A percentile compares a stretch with the other conserved stretches of the same genome.
phyloP scores from a whole-genome alignment of 2,888 invertebrate species.

The Tetheella fluctuosa region DNA sequence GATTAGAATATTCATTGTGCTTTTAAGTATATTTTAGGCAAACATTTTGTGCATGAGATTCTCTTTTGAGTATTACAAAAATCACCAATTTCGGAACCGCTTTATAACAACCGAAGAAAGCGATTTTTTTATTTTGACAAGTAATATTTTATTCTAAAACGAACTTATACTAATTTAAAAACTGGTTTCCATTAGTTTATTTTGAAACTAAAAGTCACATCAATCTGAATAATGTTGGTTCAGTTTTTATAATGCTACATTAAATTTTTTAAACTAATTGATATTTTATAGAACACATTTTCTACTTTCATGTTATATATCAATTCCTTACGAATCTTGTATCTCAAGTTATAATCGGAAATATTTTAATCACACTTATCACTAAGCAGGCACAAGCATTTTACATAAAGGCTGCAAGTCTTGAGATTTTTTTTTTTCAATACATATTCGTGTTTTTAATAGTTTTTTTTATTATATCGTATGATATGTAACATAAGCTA shows the following conservation, averaged over 20 bases:
- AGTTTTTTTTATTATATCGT: slow-evolving; percentile 25
- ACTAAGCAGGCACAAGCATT: slow-evolving; percentile 77
- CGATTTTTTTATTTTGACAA: not conserved
- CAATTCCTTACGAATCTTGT: slow-evolving; percentile 10
- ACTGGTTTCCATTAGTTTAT: too few relatives aligned
- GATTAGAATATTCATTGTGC: slow-evolving; percentile 60
- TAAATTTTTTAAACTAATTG: not conserved
- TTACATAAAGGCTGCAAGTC: slow-evolving; percentile 58
- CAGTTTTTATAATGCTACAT: not conserved
- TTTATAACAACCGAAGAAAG: slow-evolving; percentile 4
- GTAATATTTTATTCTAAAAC: not conserved
- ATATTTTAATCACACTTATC: slow-evolving; percentile 13
- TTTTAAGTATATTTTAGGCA: slow-evolving; percentile 43
- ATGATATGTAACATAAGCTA: slow-evolving; percentile 60
- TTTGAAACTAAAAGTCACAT: too few relatives aligned
- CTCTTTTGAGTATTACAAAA: slow-evolving; percentile 26
- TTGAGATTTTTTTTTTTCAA: not conserved
- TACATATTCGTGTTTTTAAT: not conserved
- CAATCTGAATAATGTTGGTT: not conserved
- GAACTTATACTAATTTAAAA: too few relatives aligned
- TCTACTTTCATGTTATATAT: not conserved
- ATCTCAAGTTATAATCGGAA: slow-evolving; percentile 24
- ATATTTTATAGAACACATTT: slow-evolving; percentile 2
- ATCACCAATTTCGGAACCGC: not conserved
- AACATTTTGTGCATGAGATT: slow-evolving; percentile 49